These are phyloP conservation scores for Podocnemis expansa DNA, from an alignment of 2,113 vertebrate genomes.

Conservation along the genomic window DNA sequence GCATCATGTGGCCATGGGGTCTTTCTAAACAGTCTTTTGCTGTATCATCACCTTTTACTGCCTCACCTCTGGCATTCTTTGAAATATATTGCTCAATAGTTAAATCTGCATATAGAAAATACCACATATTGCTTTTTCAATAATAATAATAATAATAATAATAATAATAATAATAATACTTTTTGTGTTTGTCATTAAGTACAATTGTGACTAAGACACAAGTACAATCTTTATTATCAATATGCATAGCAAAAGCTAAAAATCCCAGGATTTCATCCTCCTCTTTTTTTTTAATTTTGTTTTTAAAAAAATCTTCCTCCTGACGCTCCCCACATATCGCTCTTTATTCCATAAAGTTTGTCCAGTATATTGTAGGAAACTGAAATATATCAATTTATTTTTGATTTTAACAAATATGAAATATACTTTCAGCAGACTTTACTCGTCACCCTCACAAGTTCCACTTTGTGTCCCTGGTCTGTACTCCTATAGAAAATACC, in stretches of 20 bases:
- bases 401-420: not conserved
- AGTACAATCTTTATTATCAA: not conserved
- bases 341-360: not conserved
- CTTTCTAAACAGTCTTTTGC: not conserved
- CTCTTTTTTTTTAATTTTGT: too few species aligned
- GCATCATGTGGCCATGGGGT: rapidly evolving
- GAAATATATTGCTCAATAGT: not conserved
- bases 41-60: not conserved
- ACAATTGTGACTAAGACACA: too few species aligned
- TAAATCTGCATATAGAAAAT: not conserved
- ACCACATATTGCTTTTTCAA: not conserved
- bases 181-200: not conserved
- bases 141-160: too few species aligned
- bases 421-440: not conserved
- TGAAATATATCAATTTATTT: not conserved
- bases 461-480: not conserved
- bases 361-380: not conserved
- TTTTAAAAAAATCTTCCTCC: too few species aligned
- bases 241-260: not conserved
- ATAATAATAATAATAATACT: not conserved
- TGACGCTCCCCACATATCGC: not conserved
- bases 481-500: not conserved
- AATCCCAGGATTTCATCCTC: not conserved
- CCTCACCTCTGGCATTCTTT: not conserved
- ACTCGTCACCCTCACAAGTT: not conserved